Evolutionary conservation across 2,797 vertebrate genomes (phyloP).

Genomic region (Podarcis siculus): DNA sequence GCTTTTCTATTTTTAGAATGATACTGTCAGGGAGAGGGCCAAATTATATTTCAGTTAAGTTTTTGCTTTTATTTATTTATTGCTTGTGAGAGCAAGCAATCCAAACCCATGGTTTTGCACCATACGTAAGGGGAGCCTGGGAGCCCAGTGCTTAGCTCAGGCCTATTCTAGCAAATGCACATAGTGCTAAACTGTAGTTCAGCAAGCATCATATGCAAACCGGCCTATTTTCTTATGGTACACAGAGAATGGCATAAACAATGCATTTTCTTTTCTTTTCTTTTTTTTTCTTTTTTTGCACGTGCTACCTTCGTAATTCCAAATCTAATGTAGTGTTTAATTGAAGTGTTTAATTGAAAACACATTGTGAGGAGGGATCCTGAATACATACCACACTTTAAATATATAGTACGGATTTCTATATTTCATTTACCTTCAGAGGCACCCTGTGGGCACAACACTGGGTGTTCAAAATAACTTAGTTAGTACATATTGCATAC

Average conservation of each 20-base stretch:
- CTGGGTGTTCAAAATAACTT: conserved; percentile 17
- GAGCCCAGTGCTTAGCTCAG: no score
- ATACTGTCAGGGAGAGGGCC: neutral
- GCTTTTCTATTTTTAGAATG: conserved; percentile 38
- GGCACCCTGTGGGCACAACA: neutral
- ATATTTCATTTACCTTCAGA: neutral
- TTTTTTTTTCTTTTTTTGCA: neutral
- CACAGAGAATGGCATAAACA: neutral
- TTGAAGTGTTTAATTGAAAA: neutral
- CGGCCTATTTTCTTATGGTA: conserved; percentile 23
- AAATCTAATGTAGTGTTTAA: neutral
- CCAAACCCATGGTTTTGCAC: neutral
- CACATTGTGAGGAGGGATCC: neutral
- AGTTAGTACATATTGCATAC: neutral
- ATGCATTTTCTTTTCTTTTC: neutral
- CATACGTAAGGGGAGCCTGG: neutral
- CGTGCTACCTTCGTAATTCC: neutral
- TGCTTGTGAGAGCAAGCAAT: neutral
- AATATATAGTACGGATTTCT: conserved; percentile 13
- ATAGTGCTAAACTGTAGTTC: neutral
- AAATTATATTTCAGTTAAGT: neutral
- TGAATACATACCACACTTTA: conserved; percentile 38
- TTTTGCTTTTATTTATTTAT: neutral
- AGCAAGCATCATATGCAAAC: neutral
- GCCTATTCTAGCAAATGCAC: neutral